Evolutionary conservation across 2,113 vertebrate genomes (phyloP), one percentile per base, ranked within the genome.

Genomic region (Petromus typicus): DNA sequence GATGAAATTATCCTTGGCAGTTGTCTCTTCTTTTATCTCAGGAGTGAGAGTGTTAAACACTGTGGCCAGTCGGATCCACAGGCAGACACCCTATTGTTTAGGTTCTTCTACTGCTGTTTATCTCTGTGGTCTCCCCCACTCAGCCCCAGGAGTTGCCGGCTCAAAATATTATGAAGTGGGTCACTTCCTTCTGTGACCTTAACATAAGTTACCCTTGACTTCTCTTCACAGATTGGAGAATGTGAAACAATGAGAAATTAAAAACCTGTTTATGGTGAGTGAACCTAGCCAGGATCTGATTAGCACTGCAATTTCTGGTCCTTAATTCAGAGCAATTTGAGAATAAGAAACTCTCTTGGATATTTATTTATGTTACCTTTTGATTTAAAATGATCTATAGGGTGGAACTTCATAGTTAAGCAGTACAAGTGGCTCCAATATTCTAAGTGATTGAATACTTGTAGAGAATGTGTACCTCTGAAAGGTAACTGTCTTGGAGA

Each of bases 401-500:
- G 22, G 20, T 45, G 32, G 93, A 64, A 73, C 45, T 86, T 59
- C 37, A 63, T 32, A 91, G 34, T 95, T 57, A 93, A 95, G 18
- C 57, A 79, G 56, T 73, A 25, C 79, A 82, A 96, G 51, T 18
- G 57, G 32, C 86, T 54, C 54, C 93, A 73, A 91, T 80, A 80
- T 37, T 83, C 75, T 32, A 92, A 84, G 14, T 75, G 79, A 73
- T 82, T 90, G 48, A 90, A 57, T 92, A 32, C 37, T 51, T 92
- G 88, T 37, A 12, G 40, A 94, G n/a, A 91, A 51, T 56, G 2
- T 57, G 40, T 40, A 14, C 1, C 12, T 20, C 59, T 78, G 89
- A 93, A 93, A 87, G 40, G 22, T 32, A 30, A 3, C 78, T 95
- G 34, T 89, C 85, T 95, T 63, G 27, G 61, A 85, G 88, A 86